A percentile compares a stretch with the other conserved stretches of the same genome.
Conservation (phyloP, 2,888 invertebrate species). For the Ectemnius cavifrons region DNA sequence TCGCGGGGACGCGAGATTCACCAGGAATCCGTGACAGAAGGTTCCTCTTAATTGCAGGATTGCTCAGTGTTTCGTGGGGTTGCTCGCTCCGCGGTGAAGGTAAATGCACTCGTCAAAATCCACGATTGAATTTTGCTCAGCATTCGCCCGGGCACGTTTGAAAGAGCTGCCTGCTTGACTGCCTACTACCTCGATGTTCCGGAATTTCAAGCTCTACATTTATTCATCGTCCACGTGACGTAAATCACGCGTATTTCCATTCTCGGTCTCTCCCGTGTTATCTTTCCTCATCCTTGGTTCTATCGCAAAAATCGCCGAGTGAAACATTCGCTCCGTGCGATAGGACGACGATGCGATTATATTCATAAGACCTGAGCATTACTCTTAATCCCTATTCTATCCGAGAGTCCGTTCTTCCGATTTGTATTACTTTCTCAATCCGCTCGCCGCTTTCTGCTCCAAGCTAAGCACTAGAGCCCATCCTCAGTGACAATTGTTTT, state of each 20-base stretch:
- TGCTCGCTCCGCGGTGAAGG: background rate
- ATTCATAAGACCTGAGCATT: background rate
- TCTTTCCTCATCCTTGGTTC: background rate
- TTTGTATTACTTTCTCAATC: no score
- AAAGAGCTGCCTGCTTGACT: background rate
- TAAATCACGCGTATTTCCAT: slow-evolving; percentile 20
- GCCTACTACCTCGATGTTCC: background rate
- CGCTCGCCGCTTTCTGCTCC: no score
- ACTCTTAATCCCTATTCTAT: background rate
- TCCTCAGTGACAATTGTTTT: no score
- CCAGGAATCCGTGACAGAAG: background rate
- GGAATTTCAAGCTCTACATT: slow-evolving; percentile 15
- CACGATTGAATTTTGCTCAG: background rate
- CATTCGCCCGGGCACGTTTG: background rate
- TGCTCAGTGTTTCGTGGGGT: background rate
- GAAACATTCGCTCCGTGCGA: background rate
- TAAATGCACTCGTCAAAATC: background rate
- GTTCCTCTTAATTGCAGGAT: slow-evolving; percentile 21
- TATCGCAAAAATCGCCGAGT: background rate
- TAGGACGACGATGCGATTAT: background rate
- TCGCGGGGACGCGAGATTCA: background rate
- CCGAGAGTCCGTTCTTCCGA: no score
- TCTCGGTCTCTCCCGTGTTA: background rate
- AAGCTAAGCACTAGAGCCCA: no score
- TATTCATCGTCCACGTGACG: slow-evolving; percentile 24